phyloP scores from a whole-genome alignment of 2,888 invertebrate genomes.

The Volucella zonaria region DNA sequence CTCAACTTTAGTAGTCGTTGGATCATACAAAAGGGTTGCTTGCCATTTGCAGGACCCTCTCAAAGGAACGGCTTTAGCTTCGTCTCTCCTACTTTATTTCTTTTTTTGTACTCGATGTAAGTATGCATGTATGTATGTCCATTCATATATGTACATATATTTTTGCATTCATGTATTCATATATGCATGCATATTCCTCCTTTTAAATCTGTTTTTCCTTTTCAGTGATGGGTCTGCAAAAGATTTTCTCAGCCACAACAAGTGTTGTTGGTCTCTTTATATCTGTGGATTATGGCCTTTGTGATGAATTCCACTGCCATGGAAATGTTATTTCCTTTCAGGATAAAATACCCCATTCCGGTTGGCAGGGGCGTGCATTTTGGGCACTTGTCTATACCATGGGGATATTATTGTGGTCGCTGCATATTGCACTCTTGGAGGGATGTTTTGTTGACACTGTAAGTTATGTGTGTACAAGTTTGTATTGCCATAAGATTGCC shows the following conservation, averaged over 20 bases:
- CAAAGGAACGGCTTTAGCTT: slow-evolving; percentile 84
- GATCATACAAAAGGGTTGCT: slow-evolving; percentile 82
- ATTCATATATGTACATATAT: no score
- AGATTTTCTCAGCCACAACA: slow-evolving; percentile 85
- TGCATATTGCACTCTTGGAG: slow-evolving; percentile 80
- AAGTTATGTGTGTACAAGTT: neutral
- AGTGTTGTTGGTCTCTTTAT: slow-evolving; percentile 85
- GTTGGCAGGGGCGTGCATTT: slow-evolving; percentile 84
- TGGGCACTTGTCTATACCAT: slow-evolving; percentile 85
- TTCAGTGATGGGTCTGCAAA: slow-evolving; percentile 85
- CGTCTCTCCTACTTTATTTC: slow-evolving; percentile 85
- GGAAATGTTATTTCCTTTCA: slow-evolving; percentile 82
- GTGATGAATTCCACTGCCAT: slow-evolving; percentile 85
- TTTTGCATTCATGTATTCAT: neutral
- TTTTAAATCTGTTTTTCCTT: neutral
- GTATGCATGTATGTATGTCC: slow-evolving; percentile 72
- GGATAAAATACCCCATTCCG: slow-evolving; percentile 76
- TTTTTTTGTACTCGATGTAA: slow-evolving; percentile 85
- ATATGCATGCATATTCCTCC: neutral
- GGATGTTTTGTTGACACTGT: slow-evolving; percentile 75
- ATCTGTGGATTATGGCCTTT: slow-evolving; percentile 85
- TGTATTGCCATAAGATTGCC: no score
- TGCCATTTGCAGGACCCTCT: slow-evolving; percentile 86
- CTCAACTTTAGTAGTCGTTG: slow-evolving; percentile 74
- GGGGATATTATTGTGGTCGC: slow-evolving; percentile 84